Conservation (phyloP, 2,113 vertebrate genomes). For the Gobio gobio region DNA sequence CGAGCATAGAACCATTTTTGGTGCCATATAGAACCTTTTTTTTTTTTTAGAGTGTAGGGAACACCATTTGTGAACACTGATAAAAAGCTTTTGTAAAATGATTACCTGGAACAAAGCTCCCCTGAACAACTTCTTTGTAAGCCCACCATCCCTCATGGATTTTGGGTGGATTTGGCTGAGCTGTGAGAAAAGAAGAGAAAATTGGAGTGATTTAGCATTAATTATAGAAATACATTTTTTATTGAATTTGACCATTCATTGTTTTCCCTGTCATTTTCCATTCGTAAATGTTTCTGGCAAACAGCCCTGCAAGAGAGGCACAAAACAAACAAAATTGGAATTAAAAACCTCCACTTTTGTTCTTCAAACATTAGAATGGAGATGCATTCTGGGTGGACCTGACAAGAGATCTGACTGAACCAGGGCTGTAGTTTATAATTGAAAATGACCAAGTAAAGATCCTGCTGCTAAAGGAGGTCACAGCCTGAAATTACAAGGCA, state of each 20-base stretch:
- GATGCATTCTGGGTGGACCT: constrained; percentile 59
- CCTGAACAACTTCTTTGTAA: constrained; percentile 98
- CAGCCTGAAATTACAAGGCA: constrained; percentile 63
- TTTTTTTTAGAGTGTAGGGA: no score
- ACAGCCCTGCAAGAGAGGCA: constrained; percentile 33
- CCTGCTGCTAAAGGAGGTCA: constrained; percentile 63
- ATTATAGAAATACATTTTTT: constrained; percentile 33
- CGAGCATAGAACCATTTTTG: no score
- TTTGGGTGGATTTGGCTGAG: constrained; percentile 95
- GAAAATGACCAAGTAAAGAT: constrained; percentile 69
- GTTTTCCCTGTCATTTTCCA: constrained; percentile 22
- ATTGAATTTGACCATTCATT: constrained; percentile 2
- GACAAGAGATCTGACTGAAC: constrained; percentile 67
- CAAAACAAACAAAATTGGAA: constrained; percentile 43
- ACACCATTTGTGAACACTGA: background rate
- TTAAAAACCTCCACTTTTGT: constrained; percentile 33
- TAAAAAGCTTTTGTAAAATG: constrained; percentile 33
- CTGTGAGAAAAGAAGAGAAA: constrained; percentile 71
- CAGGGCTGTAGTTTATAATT: constrained; percentile 70
- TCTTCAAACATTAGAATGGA: constrained; percentile 61
- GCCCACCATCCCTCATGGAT: constrained; percentile 99
- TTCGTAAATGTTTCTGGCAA: constrained; percentile 43
- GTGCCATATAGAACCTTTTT: no score
- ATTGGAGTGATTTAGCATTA: constrained; percentile 42
- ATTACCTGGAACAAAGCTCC: constrained; percentile 99